Base-by-base conservation (phyloP, 2,888 invertebrate species). In the Melipona bicolor region DNA sequence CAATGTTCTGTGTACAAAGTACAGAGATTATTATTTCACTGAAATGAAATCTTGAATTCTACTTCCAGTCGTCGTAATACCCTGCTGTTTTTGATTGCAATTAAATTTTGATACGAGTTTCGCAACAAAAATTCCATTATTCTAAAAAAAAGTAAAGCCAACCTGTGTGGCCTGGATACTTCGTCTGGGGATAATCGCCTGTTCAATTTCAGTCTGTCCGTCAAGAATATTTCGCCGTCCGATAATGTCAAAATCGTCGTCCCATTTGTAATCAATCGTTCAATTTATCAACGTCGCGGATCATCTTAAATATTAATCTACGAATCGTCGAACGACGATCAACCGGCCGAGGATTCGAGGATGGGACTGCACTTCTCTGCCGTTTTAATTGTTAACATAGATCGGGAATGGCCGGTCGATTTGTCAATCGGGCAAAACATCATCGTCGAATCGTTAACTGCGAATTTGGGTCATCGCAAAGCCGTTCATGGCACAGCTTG, bases 391-490 rank as follows among this genome's bases (percentile, higher is more conserved):
- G 84, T 81, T 78, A 69, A 78, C 61, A 56, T 15, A 71, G 67
- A 68, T 50, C 24, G 64, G 21, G 50, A 21, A 64, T 56, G 62
- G 56, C 62, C 61, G 79, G 87, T 87, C 81, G 86, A 91, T 89
- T 82, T 81, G 87, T 90, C 90, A 89, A 88, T 90, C 86, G 88
- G 81, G 85, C 85, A 83, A 88, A 88, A 85, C 86, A 76, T 83
- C 73, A 80, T 76, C 77, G 78, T 50, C 65, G 81, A 92, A 92
- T 88, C 88, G 90, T 90, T 90, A 89, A 88, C 86, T 83, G 87
- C 81, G 87, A 89, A 92, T 92, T 91, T 88, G 82, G 91, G 91
- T 92, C 91, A 89, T 85, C 73, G 88, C 83, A 87, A 87, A 85
- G 87, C 88, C 79, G 85, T 86, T 85, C 84, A 83, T 71, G 79